phyloP scores from a whole-genome alignment of 2,888 invertebrate species.

The Callyntrura guangdongensis region DNA sequence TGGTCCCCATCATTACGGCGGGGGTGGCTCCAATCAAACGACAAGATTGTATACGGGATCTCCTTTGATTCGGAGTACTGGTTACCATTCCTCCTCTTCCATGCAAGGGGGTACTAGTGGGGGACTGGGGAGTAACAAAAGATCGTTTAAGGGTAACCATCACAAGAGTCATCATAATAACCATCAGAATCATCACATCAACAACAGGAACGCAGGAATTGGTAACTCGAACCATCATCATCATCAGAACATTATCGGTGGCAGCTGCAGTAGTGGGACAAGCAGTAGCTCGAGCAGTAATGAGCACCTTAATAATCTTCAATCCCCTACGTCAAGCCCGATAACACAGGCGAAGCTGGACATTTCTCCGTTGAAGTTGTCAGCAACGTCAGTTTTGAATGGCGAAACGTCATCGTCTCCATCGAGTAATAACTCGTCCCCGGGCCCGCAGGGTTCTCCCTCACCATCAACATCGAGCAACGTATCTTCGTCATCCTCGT shows the following conservation, averaged over 20 bases:
- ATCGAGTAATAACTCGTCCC: slow-evolving; percentile 60
- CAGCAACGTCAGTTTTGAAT: neutral
- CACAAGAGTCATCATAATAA: slow-evolving; percentile 23
- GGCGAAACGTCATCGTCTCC: slow-evolving; percentile 26
- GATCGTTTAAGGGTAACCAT: slow-evolving; percentile 54
- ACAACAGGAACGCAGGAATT: neutral
- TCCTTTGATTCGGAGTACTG: slow-evolving; percentile 57
- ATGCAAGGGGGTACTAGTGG: slow-evolving; percentile 21
- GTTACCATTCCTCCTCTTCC: slow-evolving; percentile 39
- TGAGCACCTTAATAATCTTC: slow-evolving; percentile 66
- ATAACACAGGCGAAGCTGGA: slow-evolving; percentile 31
- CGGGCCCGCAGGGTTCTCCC: slow-evolving; percentile 48
- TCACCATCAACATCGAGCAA: slow-evolving; percentile 40
- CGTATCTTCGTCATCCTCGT: slow-evolving; percentile 15
- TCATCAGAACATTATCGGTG: slow-evolving; percentile 27
- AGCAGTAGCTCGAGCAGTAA: slow-evolving; percentile 64
- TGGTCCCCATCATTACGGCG: slow-evolving; percentile 43
- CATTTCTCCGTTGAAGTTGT: slow-evolving; percentile 46
- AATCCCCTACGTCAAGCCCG: slow-evolving; percentile 52
- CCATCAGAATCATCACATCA: slow-evolving; percentile 4
- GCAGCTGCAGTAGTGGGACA: slow-evolving; percentile 56
- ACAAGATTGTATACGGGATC: slow-evolving; percentile 70
- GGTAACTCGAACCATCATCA: slow-evolving; percentile 35
- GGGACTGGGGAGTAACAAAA: slow-evolving; percentile 14
- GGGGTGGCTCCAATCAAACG: slow-evolving; percentile 47